Base-by-base conservation (phyloP, 1,140 invertebrate genomes). In the Vollenhovia emeryi region DNA sequence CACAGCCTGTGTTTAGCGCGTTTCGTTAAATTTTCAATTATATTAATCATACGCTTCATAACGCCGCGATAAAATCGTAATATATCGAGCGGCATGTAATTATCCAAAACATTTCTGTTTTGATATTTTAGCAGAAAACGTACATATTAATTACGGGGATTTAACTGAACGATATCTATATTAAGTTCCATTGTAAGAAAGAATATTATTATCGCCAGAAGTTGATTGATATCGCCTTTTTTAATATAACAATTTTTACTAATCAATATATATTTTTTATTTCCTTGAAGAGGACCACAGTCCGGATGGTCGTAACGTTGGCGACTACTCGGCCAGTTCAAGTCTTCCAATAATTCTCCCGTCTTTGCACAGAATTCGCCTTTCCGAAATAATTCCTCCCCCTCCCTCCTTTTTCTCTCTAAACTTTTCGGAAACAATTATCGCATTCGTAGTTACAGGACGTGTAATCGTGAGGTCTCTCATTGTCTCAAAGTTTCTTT, bases 21-120 rank as follows among this genome's bases (percentile, higher is more conserved):
- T 71, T 43, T 66, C 30, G 21, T 52, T 43, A 71, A 82, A 57
- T 71, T 57, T 82, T 71, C 50, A 48, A 71, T 82, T 71, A 55
- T 80, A 80, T 80, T 82, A 71, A 80, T 82, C 6, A 71, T 43
- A 82, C n/a, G 78, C 24, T 57, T 71, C 36, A 45, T 71, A 45
- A 59, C 3, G 18, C 9, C 24, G 4, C 24, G 48, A 57, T 80
- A 21, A 48, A 60, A 78, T 78, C n/a, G 13, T 78, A 50, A 66
- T 24, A 52, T 48, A n/a, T 43, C 11, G 50, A n/a, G 21, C 24
- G 7, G n/a, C 40, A 13, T 68, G 8, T 45, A 82, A 69, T 80
- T 80, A 80, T 36, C 27, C 21, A 69, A 52, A 68, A 52, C 21
- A 45, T 69, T 78, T 80, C 43, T 62, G 8, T 52, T 68, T 48